phyloP scores from a whole-genome alignment of 2,797 vertebrate species.

The Pseudocheirus occidentalis region DNA sequence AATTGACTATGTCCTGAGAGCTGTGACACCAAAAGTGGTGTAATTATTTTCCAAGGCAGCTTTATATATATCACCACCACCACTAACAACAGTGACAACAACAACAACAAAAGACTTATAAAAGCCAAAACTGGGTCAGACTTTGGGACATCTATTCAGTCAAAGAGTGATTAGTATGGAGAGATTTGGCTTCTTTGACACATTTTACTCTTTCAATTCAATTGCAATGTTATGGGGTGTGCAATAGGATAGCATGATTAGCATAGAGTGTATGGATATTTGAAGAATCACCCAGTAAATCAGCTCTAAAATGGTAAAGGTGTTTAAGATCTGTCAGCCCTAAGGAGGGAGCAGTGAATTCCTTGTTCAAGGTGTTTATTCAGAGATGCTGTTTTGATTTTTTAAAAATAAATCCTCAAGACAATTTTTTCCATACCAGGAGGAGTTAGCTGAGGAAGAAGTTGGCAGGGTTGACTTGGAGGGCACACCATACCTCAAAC shows the following conservation, averaged over 20 bases:
- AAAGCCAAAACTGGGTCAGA: background rate
- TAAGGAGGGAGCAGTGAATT: background rate
- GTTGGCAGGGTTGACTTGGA: no score
- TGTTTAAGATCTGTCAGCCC: no score
- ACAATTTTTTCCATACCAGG: no score
- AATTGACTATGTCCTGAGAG: background rate
- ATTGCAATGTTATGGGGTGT: background rate
- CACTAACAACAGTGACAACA: no score
- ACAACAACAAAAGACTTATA: background rate
- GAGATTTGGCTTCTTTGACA: background rate
- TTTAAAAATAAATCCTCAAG: no score
- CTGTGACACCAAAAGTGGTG: background rate
- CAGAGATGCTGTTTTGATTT: no score
- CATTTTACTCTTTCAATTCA: background rate
- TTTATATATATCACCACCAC: background rate
- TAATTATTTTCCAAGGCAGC: background rate
- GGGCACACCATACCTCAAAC: no score
- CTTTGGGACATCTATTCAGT: background rate
- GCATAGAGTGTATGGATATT: background rate
- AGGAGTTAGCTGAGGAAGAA: no score
- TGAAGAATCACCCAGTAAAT: background rate
- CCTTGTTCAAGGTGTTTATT: background rate
- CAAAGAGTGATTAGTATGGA: background rate
- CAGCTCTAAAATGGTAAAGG: background rate
- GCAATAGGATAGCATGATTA: background rate